Evolutionary conservation across 2,888 invertebrate genomes (phyloP).

Genomic region (Ochropacha duplaris): DNA sequence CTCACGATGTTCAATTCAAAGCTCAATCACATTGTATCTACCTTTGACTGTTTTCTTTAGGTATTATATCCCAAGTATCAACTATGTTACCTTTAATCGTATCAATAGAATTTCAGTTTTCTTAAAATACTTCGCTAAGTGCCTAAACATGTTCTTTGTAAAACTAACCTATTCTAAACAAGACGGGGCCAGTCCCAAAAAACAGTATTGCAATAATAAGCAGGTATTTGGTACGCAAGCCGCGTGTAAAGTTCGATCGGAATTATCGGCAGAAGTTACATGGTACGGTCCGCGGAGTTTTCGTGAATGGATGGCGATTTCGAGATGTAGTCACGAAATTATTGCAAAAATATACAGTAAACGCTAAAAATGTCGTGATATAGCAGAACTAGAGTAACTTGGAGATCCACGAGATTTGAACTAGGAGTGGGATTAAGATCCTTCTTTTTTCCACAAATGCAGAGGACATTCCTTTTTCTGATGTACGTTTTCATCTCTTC

Average conservation of each 20-base stretch:
- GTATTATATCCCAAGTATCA: no score
- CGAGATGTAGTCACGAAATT: constrained; percentile 4
- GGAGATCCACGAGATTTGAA: no score
- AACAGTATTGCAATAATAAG: constrained; percentile 14
- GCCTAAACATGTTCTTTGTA: neutral
- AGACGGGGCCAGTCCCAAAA: neutral
- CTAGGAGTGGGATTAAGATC: no score
- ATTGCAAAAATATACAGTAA: neutral
- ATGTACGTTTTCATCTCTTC: no score
- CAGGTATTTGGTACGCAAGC: constrained; percentile 27
- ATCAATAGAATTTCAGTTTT: neutral
- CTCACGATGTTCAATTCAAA: no score
- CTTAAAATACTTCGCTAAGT: neutral
- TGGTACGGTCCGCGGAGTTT: constrained; percentile 14
- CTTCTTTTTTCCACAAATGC: no score
- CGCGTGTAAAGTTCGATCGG: constrained; percentile 27
- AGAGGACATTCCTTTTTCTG: no score
- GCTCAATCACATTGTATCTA: no score
- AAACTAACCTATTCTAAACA: neutral
- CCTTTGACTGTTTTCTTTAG: no score
- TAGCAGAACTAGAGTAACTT: no score
- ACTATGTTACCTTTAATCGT: no score
- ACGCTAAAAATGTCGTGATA: no score
- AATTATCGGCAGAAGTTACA: constrained; percentile 30
- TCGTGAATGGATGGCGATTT: constrained; percentile 12